Conservation (phyloP, 1,140 invertebrate species). For the Drosophila carrolli region DNA sequence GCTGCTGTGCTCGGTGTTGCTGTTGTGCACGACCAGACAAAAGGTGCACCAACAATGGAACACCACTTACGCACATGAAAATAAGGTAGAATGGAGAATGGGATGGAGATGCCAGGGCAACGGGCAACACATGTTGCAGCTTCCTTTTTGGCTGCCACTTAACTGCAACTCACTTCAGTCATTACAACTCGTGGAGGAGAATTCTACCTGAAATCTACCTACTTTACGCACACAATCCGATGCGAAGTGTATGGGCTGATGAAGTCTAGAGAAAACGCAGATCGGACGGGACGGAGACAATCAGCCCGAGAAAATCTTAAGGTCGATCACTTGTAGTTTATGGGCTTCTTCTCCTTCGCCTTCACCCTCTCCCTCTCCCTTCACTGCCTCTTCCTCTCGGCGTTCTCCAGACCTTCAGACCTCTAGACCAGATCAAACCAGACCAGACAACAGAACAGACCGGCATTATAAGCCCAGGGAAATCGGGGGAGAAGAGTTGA, state of each 20-base stretch:
- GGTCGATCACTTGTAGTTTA: conserved; percentile 82
- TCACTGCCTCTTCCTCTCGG: neutral
- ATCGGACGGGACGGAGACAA: conserved; percentile 37
- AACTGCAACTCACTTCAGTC: conserved; percentile 77
- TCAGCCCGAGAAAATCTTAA: conserved; percentile 75
- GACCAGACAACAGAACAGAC: conserved; percentile 27
- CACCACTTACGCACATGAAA: conserved; percentile 64
- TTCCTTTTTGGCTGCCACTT: conserved; percentile 80
- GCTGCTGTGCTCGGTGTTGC: conserved; percentile 16
- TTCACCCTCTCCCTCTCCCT: neutral
- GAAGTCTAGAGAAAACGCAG: conserved; percentile 44
- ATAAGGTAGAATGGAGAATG: neutral
- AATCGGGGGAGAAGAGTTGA: conserved; percentile 24
- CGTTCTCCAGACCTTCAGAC: conserved; percentile 12
- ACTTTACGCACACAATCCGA: conserved; percentile 46
- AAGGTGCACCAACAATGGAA: conserved; percentile 77
- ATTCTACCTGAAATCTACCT: conserved; percentile 74
- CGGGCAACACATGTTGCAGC: conserved; percentile 71
- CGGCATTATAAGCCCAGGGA: conserved; percentile 1
- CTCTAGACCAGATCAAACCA: conserved; percentile 41
- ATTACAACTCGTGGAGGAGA: conserved; percentile 34
- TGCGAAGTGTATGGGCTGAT: neutral
- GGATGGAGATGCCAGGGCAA: conserved; percentile 2
- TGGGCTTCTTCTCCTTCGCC: conserved; percentile 58
- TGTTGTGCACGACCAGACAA: conserved; percentile 47